A percentile compares a stretch with the other conserved stretches of the same genome.
phyloP scores from a whole-genome alignment of 2,797 vertebrate genomes.

The Thripadectes ignobilis region DNA sequence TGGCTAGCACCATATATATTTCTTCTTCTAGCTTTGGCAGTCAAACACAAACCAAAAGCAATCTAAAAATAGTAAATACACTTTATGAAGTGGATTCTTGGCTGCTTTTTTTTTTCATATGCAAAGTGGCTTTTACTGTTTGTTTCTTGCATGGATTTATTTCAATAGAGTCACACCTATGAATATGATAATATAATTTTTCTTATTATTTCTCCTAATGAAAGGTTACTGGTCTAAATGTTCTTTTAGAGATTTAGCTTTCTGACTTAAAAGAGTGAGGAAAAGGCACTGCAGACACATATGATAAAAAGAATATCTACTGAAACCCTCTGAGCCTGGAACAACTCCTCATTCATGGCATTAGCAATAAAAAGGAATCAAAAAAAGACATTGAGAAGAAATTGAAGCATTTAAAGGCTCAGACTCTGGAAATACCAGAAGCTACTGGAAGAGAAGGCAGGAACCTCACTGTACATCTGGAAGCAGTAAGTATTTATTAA shows the following conservation, averaged over 20 bases:
- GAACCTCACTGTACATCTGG: not conserved
- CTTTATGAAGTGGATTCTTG: not conserved
- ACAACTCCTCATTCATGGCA: not conserved
- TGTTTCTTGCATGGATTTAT: not conserved
- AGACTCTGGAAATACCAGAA: conserved; percentile 5
- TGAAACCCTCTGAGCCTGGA: not conserved
- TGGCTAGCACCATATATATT: not conserved
- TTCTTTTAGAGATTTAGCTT: not conserved
- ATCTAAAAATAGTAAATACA: conserved; percentile 14
- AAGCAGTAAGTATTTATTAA: conserved; percentile 35
- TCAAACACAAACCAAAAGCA: conserved; percentile 12
- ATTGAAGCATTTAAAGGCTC: not conserved
- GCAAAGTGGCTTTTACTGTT: not conserved
- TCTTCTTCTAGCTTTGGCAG: not conserved
- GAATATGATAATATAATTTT: not conserved
- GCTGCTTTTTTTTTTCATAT: not conserved
- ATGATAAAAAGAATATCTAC: not conserved
- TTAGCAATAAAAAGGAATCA: not conserved
- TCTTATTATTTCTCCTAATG: not conserved
- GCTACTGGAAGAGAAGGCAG: conserved; percentile 7
- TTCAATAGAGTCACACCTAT: not conserved
- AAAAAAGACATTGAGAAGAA: not conserved
- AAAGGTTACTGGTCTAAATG: not conserved
- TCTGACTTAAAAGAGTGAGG: not conserved
- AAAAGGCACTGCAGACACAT: not conserved